These are phyloP conservation scores for Cetoscarus ocellatus DNA, from an alignment of 2,797 vertebrate genomes.

Conservation along the genomic window DNA sequence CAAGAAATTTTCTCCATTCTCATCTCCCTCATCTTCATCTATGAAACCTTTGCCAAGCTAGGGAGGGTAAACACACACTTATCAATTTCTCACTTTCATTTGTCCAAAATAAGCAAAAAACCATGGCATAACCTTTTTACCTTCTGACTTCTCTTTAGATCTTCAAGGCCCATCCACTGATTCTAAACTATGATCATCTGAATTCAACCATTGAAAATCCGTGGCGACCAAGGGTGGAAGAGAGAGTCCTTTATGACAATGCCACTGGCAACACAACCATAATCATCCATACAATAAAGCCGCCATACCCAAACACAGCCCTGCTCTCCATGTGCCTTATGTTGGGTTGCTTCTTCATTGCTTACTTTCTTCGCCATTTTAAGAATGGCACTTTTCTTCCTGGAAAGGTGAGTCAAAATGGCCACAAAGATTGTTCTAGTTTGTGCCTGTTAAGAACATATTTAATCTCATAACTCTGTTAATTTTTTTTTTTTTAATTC, in stretches of 20 bases:
- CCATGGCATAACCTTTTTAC: background rate
- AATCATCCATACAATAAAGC: conserved; percentile 50
- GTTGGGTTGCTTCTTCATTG: conserved; percentile 90
- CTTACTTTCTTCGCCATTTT: conserved; percentile 90
- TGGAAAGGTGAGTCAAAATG: conserved; percentile 82
- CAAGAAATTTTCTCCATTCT: conserved; percentile 99
- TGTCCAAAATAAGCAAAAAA: background rate
- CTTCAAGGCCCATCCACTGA: conserved; percentile 88
- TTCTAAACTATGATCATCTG: conserved; percentile 51
- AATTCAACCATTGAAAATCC: conserved; percentile 68
- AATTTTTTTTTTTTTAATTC: no score
- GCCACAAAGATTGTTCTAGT: background rate
- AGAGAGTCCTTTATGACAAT: conserved; percentile 67
- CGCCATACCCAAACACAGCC: conserved; percentile 84
- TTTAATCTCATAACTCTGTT: no score
- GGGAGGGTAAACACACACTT: conserved; percentile 81
- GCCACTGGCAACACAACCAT: conserved; percentile 73
- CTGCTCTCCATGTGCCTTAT: conserved; percentile 93
- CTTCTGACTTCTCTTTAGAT: conserved; percentile 77
- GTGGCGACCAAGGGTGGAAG: conserved; percentile 69
- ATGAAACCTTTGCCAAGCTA: conserved; percentile 95
- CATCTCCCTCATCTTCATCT: conserved; percentile 99
- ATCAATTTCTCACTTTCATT: conserved; percentile 10
- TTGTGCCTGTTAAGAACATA: no score
- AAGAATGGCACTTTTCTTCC: conserved; percentile 93